Evolutionary conservation across 1,140 invertebrate genomes (phyloP), one percentile per base, ranked within the genome.

Genomic region (Tetragnatha versicolor): DNA sequence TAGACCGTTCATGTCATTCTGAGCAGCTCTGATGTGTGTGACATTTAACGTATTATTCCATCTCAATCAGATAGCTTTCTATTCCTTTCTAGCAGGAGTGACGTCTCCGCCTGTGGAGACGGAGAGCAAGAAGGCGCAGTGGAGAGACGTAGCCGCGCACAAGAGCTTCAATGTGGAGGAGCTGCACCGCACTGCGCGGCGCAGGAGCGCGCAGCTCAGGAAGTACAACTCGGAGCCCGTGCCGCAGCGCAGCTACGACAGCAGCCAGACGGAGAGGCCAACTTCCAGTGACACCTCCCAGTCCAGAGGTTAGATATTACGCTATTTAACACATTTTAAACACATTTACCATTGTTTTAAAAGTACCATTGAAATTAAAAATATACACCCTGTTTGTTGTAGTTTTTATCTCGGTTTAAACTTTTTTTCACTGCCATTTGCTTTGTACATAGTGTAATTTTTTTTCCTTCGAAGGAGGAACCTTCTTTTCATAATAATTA

Each of bases 141-240:
- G 55, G 72, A 60, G 27, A 14, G 35, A 37, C 6, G 37, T 49
- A 39, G 72, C 55, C 5, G 69, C 69, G 9, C 69, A 73, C 37
- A 75, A 75, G 27, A 75, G 72, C 39, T 75, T 75, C 42, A 75
- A 49, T 25, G 1, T 49, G 3, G 72, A 63, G 27, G 72, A 75
- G 22, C 9, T 12, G 6, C 3, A 27, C 7, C n/a, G 3, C 12
- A 7, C 20, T 27, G 9, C 55, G 0, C 9, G n/a, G 1, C n/a
- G 58, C 9, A 33, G 69, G 7, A 22, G 31, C 2, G 12, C 25
- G 20, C 35, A 27, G 9, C 10, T 75, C 6, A 61, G 72, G 12
- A 75, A 75, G 29, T 75, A 75, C 72, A 61, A 75, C 20, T 75
- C 72, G 0, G 72, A 75, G n/a, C 72, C 72, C 0, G 31, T 51